phyloP scores from a whole-genome alignment of 2,888 invertebrate species.

The Peribatodes rhomboidaria region DNA sequence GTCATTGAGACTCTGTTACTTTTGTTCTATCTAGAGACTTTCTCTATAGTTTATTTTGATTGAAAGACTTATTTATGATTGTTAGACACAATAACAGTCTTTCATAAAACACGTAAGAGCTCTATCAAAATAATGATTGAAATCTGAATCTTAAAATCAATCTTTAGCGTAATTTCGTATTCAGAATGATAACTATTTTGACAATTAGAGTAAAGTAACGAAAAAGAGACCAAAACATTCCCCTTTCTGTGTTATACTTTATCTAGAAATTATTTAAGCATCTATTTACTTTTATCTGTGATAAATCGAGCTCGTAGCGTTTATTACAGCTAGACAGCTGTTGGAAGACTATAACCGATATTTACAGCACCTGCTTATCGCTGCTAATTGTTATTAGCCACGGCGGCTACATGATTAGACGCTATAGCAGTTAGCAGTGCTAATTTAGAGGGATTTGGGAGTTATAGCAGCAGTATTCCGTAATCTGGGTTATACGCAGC shows the following conservation, averaged over 20 bases:
- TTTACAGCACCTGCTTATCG: conserved; percentile 13
- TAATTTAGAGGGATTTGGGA: conserved; percentile 28
- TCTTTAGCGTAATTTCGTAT: too few relatives aligned
- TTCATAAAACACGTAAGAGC: too few relatives aligned
- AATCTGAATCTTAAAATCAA: too few relatives aligned
- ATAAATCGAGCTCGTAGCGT: neutral
- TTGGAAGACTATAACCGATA: conserved; percentile 13
- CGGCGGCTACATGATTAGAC: conserved; percentile 35
- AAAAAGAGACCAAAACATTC: too few relatives aligned
- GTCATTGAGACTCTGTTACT: conserved; percentile 14
- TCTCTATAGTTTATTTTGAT: neutral
- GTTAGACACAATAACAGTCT: too few relatives aligned
- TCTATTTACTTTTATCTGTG: too few relatives aligned
- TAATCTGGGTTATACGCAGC: conserved; percentile 4
- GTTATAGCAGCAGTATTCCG: conserved; percentile 6
- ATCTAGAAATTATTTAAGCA: too few relatives aligned
- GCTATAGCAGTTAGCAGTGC: conserved; percentile 34
- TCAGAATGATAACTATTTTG: too few relatives aligned
- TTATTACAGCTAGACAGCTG: conserved; percentile 3
- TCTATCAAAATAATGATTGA: too few relatives aligned
- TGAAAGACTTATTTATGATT: too few relatives aligned
- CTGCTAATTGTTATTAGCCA: conserved; percentile 32
- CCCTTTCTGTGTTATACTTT: too few relatives aligned
- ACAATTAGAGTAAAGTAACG: too few relatives aligned
- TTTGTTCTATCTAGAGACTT: conserved; percentile 3